A percentile compares a stretch with the other conserved stretches of the same genome.
Evolutionary conservation across 2,888 invertebrate genomes (phyloP).

Genomic region (Incurvaria masculella): DNA sequence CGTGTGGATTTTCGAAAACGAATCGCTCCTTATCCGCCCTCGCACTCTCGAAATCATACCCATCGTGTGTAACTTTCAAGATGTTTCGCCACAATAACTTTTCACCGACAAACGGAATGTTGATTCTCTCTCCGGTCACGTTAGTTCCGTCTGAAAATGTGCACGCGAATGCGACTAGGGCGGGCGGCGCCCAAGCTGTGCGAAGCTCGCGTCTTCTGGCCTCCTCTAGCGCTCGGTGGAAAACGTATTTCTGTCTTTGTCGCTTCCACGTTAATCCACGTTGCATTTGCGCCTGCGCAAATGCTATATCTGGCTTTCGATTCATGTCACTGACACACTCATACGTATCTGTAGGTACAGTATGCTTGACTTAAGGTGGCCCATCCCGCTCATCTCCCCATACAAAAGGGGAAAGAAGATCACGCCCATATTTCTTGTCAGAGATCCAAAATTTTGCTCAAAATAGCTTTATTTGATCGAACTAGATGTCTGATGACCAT

Average conservation of each 20-base stretch:
- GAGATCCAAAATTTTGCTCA: no score
- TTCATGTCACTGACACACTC: constrained; percentile 40
- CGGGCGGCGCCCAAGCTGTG: background rate
- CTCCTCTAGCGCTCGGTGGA: background rate
- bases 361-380: no score
- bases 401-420: no score
- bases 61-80: constrained; percentile 34
- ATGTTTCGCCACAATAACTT: background rate
- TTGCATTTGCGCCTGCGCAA: constrained; percentile 25
- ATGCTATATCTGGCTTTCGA: constrained; percentile 35
- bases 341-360: background rate
- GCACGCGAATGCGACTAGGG: background rate
- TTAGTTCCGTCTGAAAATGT: background rate
- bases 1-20: constrained; percentile 60
- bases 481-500: no score
- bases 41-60: constrained; percentile 70
- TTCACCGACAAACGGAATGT: background rate
- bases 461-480: no score
- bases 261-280: constrained; percentile 16
- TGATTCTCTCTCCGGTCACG: background rate
- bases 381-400: no score
- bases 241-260: background rate
- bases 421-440: no score
- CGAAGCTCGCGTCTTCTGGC: background rate
- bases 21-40: constrained; percentile 62